Conservation (phyloP, 2,113 vertebrate species). For the Pygoscelis antarcticus region DNA sequence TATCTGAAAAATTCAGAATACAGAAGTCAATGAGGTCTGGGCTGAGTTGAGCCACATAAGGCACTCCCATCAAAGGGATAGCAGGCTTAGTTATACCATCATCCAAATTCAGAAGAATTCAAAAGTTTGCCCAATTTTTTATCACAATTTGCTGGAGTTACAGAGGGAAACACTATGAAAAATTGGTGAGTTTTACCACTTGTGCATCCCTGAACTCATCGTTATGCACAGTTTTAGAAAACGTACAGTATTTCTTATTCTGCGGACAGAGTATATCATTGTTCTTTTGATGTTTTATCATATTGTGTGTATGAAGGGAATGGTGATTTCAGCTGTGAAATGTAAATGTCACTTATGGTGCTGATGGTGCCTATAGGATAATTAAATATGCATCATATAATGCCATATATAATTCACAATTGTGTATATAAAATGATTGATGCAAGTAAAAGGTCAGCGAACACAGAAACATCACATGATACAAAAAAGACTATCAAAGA, state of each 20-base stretch:
- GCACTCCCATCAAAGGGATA: neutral
- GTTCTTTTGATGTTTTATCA: conserved; percentile 58
- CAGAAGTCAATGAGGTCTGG: neutral
- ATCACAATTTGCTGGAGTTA: conserved; percentile 19
- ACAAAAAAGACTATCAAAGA: neutral
- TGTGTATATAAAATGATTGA: conserved; percentile 5
- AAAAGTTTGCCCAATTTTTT: conserved; percentile 28
- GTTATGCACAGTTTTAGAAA: neutral
- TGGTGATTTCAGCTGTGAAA: conserved; percentile 14
- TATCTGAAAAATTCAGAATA: conserved; percentile 21
- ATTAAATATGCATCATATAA: conserved; percentile 22
- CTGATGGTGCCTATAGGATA: conserved; percentile 1
- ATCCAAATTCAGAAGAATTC: conserved; percentile 14
- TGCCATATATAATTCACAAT: conserved; percentile 22
- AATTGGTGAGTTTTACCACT: conserved; percentile 19
- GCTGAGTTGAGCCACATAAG: neutral
- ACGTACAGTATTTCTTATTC: conserved; percentile 32
- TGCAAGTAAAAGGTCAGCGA: neutral
- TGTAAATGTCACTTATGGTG: conserved; percentile 15
- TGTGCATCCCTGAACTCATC: conserved; percentile 8
- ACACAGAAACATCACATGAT: neutral
- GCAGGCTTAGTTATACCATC: neutral
- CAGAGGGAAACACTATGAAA: neutral
- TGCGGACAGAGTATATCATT: conserved; percentile 4
- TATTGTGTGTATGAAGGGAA: neutral